Base-by-base conservation (phyloP, 2,113 vertebrate genomes). In the Eulemur rufifrons region DNA sequence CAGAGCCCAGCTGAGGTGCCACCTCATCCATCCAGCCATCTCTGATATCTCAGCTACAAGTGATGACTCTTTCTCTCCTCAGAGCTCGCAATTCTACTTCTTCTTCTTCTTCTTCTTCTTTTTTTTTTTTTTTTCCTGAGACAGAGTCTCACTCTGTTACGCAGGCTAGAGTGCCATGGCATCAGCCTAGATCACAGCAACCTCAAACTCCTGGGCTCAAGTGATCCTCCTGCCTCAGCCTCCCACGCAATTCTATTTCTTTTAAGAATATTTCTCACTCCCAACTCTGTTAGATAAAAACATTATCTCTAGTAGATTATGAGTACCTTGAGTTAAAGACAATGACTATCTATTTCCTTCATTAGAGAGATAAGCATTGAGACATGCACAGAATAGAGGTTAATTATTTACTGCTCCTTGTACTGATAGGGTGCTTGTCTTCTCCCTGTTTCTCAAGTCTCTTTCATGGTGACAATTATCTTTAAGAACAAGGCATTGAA, bases 391-490 rank as follows among this genome's bases (percentile, higher is more conserved):
- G 29, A 95, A 54, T 20, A 59, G 23, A 8, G 77, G 13, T 86
- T 86, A 82, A 64, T 90, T 80, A 89, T 81, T 88, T 89, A 81
- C 50, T 86, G 34, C 45, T 89, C 23, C 56, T 88, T 88, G 56
- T 78, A 61, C 34, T 92, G 20, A 47, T 89, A 76, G 2, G 2
- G 39, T 89, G 25, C 80, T 34, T 95, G 27, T 77, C 42, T 87
- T 96, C 89, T 90, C 74, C 37, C 37, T 34, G 76, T 97, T 95
- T 94, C 68, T 95, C 52, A 32, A 52, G 15, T 85, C 25, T 89
- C 50, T 80, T 80, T 81, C 56, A 39, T 25, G 25, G 27, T 86
- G 42, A 82, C 84, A 66, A 3, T 64, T 92, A 54, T 77, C 54
- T 85, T 81, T 86, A 86, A 82, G 45, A 95, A 50, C 74, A 42